These are phyloP conservation scores for Rhopalosiphum nymphaeae DNA, from an alignment of 2,888 invertebrate genomes.

Conservation along the genomic window DNA sequence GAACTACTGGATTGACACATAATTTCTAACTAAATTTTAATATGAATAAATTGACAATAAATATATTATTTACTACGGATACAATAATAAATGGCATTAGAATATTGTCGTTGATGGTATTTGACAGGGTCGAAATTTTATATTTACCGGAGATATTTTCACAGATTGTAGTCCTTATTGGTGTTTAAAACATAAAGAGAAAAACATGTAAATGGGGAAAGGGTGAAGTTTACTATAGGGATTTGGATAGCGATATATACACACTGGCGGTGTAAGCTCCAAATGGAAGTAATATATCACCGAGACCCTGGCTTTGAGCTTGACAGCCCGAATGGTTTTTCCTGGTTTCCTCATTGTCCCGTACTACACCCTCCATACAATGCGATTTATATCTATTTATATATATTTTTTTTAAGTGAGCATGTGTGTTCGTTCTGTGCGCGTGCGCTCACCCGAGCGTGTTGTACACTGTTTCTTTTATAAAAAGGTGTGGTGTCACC, in stretches of 20 bases:
- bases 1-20: not conserved
- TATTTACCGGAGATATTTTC: constrained; percentile 42
- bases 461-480: constrained; percentile 14
- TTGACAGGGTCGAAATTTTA: constrained; percentile 18
- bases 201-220: constrained; percentile 61
- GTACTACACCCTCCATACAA: constrained; percentile 56
- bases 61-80: not conserved
- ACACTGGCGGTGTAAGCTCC: constrained; percentile 66
- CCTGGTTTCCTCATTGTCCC: constrained; percentile 66
- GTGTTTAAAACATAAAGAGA: constrained; percentile 62
- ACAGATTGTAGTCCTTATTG: constrained; percentile 51
- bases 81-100: not conserved
- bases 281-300: constrained; percentile 70
- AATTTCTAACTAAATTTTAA: not conserved
- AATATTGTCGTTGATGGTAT: not conserved
- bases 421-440: constrained; percentile 1
- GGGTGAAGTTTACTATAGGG: constrained; percentile 65
- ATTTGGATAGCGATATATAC: constrained; percentile 60
- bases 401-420: constrained; percentile 12
- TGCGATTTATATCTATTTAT: constrained; percentile 23
- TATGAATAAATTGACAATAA: not conserved
- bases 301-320: constrained; percentile 69
- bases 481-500: constrained; percentile 4
- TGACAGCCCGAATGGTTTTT: constrained; percentile 70
- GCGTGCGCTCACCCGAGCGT: not conserved